Base-by-base conservation (phyloP, 1,140 invertebrate genomes). In the Drosophila busckii region DNA sequence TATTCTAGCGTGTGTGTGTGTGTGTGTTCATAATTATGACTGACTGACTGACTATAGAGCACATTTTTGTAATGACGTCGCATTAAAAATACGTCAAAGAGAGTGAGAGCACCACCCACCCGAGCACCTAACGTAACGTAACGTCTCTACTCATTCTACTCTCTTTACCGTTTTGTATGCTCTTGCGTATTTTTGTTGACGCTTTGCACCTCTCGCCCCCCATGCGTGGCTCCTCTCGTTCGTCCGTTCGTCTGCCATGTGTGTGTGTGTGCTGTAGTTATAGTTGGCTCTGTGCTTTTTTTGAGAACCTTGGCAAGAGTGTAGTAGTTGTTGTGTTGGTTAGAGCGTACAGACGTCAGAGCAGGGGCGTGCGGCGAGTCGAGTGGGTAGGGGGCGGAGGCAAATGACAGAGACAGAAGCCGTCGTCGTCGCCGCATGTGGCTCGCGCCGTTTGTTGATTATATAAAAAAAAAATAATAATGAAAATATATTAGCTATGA, bases 391-490 rank as follows among this genome's bases (percentile, higher is more conserved):
- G 52, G 26, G 10, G 37, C 20, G 15, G 31, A 23, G 40, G 42
- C 17, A 31, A 20, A 19, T 7, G 28, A 31, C 31, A 46, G 40
- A 68, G 65, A 26, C 62, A 15, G 46, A 46, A 28, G 40, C 28
- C 16, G 38, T 2, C 22, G 22, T 19, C 7, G 28, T 17, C 37
- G 32, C 56, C 49, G 65, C 62, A 66, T 66, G 62, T 66, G 58
- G 58, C 44, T 12, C 13, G 38, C 45, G 67, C 35, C 60, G 67
- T 64, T 70, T 78, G 71, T 64, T 73, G 68, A 80, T 80, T 78
- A 78, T 59, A 78, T 80, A 78, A 78, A 80, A 78, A 80, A 78
- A 80, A 68, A 80, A 82, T 73, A 73, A 78, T 80, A 80, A 80
- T 80, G 73, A 68, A 64, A 35, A 46, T 31, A 49, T 56, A 45